Conservation (phyloP, 2,797 vertebrate genomes). For the Amblyraja radiata region DNA sequence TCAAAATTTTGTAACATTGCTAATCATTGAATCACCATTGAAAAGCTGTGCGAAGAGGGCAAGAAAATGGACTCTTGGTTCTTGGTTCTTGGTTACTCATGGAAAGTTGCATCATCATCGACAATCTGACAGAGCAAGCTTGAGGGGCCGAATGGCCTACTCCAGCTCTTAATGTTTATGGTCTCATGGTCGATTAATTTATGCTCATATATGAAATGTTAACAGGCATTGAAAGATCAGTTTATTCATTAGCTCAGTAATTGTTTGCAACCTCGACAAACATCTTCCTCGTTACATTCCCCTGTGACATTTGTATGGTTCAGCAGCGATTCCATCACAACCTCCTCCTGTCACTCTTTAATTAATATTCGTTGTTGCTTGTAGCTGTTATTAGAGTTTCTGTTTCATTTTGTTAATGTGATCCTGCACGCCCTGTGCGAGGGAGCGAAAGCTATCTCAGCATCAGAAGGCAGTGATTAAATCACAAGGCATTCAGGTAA, state of each 20-base stretch:
- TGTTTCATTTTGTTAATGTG: background rate
- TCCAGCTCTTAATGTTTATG: background rate
- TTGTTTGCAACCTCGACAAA: background rate
- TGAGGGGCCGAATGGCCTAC: background rate
- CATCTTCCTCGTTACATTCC: background rate
- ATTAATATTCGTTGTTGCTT: background rate
- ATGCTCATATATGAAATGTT: background rate
- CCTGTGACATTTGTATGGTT: background rate
- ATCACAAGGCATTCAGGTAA: background rate
- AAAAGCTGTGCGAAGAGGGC: no score
- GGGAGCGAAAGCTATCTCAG: background rate
- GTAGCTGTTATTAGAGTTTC: background rate
- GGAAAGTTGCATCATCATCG: no score
- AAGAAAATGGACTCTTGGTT: no score
- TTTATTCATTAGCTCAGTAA: background rate
- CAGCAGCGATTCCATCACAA: background rate
- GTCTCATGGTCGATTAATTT: no score
- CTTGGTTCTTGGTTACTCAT: no score
- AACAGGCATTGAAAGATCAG: background rate
- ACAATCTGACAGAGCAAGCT: background rate
- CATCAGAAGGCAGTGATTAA: background rate
- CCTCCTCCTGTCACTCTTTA: background rate
- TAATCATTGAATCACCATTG: no score
- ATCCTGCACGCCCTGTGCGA: background rate
- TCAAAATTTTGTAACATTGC: no score